A percentile compares a stretch with the other conserved stretches of the same genome.
These are phyloP conservation scores for Schizotus pectinicornis DNA, from an alignment of 2,888 invertebrate species.

Conservation along the genomic window DNA sequence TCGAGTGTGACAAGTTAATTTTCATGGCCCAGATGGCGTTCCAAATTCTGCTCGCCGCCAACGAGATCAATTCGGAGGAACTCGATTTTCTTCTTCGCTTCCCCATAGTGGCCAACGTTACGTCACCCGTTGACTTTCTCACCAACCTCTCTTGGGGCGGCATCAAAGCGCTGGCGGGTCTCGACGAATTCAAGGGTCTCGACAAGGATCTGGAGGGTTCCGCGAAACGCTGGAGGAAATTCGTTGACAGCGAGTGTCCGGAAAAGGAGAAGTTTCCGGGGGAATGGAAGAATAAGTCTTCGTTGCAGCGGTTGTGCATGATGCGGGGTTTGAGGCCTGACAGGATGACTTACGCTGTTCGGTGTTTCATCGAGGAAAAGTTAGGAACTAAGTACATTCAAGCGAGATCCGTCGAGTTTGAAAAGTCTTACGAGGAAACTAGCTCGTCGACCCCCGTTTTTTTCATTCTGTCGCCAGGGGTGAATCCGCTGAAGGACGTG, in stretches of 20 bases:
- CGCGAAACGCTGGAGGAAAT: slow-evolving; percentile 90
- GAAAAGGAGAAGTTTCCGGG: slow-evolving; percentile 94
- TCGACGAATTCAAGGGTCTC: slow-evolving; percentile 81
- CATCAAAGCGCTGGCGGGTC: slow-evolving; percentile 77
- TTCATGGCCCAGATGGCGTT: slow-evolving; percentile 84
- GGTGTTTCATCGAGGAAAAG: slow-evolving; percentile 87
- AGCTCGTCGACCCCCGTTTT: slow-evolving; percentile 86
- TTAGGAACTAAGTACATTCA: slow-evolving; percentile 83
- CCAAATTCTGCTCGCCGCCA: slow-evolving; percentile 66
- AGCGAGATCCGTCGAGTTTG: slow-evolving; percentile 78
- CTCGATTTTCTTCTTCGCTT: slow-evolving; percentile 88
- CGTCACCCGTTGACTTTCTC: slow-evolving; percentile 84
- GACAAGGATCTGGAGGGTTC: slow-evolving; percentile 93
- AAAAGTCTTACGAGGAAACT: slow-evolving; percentile 85
- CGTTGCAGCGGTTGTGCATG: slow-evolving; percentile 88
- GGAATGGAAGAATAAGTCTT: slow-evolving; percentile 92
- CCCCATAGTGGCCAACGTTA: slow-evolving; percentile 76
- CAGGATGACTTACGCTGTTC: slow-evolving; percentile 92
- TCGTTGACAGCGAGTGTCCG: slow-evolving; percentile 89
- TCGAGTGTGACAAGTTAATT: slow-evolving; percentile 90
- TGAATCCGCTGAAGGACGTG: slow-evolving; percentile 92
- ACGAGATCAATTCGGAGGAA: slow-evolving; percentile 76
- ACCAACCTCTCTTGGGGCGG: slow-evolving; percentile 87
- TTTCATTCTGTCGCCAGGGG: slow-evolving; percentile 93
- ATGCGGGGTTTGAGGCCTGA: slow-evolving; percentile 91